Base-by-base conservation (phyloP, 2,797 vertebrate species). In the Stomatorhinus walkeri region DNA sequence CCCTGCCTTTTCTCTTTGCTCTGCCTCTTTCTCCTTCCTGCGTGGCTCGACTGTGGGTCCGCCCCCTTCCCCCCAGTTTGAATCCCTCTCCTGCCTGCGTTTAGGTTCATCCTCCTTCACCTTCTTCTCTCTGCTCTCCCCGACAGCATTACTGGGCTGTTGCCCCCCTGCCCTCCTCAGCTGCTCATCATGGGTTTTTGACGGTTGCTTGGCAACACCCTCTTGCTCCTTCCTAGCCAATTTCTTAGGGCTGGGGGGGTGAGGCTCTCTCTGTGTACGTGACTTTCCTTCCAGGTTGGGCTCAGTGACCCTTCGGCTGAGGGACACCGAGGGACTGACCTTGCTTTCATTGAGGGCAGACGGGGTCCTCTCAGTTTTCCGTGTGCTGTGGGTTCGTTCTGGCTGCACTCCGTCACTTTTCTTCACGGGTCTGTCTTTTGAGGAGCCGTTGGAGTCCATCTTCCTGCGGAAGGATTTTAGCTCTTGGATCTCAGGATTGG, bases 231-330 rank as follows among this genome's bases (percentile, higher is more conserved):
- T 94, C 88, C 93, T 88, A 0, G 93, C 92, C 90, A 90, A 92
- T 93, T 96, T 96, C 28, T 92, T 96, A 1, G 97, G 97, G 93
- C 97, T 97, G 0, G 93, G 91, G 87, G 96, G 95, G 87, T 22
- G 92, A 93, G 64, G 19, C 88, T 93, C 95, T 59, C 91, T 89
- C 68, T 89, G 91, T 14, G 85, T 89, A 19, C 93, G 4, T 64
- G 22, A 0, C 68, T 87, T 89, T 54, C 89, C 93, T 91, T 89
- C 93, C 32, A 36, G 90, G 89, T 91, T 93, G 91, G 91, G 51
- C 9, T 96, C 95, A 4, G 92, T 94, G 88, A 90, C 95, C 84
- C 94, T 91, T 54, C 92, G 92, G 22, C 93, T 89, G 22, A 91
- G 89, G 0, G 93, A 89, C 51, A 64, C 36, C 90, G 72, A 64